Base-by-base conservation (phyloP, 2,113 vertebrate species). In the Oxyura jamaicensis region DNA sequence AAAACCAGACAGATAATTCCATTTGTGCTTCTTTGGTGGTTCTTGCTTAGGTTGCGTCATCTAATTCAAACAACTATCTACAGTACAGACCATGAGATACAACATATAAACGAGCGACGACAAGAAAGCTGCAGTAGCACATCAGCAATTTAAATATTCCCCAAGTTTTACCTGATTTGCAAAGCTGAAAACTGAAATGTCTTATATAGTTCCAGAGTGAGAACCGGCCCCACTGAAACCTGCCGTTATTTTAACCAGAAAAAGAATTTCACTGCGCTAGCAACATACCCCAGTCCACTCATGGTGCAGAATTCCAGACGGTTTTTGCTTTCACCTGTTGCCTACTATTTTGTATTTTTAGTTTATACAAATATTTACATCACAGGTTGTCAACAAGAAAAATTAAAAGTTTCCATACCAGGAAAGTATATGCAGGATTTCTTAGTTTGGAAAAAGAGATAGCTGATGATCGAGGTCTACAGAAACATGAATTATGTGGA, bases 51-150 rank as follows among this genome's bases (percentile, higher is more conserved):
- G 58, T 46, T 79, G 21, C 48, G 90, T 78, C 56, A 68, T 74
- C 44, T 86, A 63, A 82, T 65, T 84, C 69, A 65, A 83, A 89
- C 6, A 35, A 77, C 19, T 13, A 71, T 67, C 76, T 68, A 36
- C 29, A 71, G 39, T 73, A 36, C 36, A 93, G 91, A 88, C 22
- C 31, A 67, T n/a, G 29, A 62, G 67, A 90, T 62, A 76, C 12
- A 85, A 69, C 29, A 69, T 59, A 84, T 67, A 85, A 94, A 92
- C 42, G 46, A 89, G 75, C 25, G 41, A 86, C 91, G 85, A 91
- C 78, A 95, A 88, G 52, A 90, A 91, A 83, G 31, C 44, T 74
- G 46, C 66, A 95, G 78, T 22, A 91, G 62, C 41, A 67, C 39
- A 86, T 53, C 65, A 87, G 28, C 59, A 73, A 42, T 11, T 80